phyloP scores from a whole-genome alignment of 2,797 vertebrate genomes.

The Dendrocincla tyrannina region DNA sequence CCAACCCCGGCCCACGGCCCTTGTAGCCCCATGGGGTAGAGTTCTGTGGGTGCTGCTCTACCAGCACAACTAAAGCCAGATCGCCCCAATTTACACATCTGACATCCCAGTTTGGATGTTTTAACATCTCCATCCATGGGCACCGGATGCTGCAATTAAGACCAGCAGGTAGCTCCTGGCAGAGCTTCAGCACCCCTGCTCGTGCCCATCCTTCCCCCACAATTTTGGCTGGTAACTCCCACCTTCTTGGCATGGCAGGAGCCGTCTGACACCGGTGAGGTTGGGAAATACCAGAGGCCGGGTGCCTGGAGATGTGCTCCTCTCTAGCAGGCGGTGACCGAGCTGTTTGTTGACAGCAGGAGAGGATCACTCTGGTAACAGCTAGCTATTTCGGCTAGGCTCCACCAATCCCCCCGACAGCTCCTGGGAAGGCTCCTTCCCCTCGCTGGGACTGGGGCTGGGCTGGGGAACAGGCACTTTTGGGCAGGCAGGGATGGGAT shows the following conservation, averaged over 20 bases:
- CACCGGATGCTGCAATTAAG: not conserved
- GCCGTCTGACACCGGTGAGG: not conserved
- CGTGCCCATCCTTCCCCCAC: rapidly evolving
- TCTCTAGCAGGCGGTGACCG: not conserved
- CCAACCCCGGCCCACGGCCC: rapidly evolving
- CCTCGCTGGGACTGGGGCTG: rapidly evolving
- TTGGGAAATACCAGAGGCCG: not conserved
- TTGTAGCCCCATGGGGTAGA: not conserved
- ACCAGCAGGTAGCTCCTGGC: not conserved
- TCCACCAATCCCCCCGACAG: not conserved
- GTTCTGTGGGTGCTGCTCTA: not conserved
- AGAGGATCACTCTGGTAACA: slow-evolving; percentile 9
- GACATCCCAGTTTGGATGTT: rapidly evolving
- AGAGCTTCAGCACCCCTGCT: not conserved
- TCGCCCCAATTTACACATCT: not conserved
- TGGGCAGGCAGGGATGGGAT: not conserved
- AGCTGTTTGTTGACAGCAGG: slow-evolving; percentile 27
- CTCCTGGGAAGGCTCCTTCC: not conserved
- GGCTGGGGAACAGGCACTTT: rapidly evolving
- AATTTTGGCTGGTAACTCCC: not conserved
- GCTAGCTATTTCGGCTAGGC: not conserved
- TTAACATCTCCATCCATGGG: not conserved
- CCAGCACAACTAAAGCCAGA: not conserved
- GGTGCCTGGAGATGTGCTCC: not conserved
- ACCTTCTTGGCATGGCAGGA: not conserved